These are phyloP conservation scores for Calameuta idolon DNA, from an alignment of 2,888 invertebrate genomes.

Conservation along the genomic window DNA sequence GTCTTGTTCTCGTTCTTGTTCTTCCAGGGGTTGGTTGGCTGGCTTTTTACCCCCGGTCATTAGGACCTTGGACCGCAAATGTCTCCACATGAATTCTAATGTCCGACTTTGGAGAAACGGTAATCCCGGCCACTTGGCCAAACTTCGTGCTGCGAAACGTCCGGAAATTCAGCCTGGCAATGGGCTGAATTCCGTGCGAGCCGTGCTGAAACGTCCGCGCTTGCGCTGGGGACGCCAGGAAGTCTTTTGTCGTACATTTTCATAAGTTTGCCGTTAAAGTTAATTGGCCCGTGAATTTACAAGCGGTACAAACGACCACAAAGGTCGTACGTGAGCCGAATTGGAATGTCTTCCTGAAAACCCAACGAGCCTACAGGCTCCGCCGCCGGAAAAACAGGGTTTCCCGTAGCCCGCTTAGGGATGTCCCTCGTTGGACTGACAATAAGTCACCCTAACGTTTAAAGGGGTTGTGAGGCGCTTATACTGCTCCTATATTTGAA, in stretches of 20 bases:
- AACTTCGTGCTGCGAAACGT: conserved; percentile 28
- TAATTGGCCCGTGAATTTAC: conserved; percentile 39
- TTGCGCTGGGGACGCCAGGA: conserved; percentile 26
- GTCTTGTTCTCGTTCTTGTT: conserved; percentile 15
- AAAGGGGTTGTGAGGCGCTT: background rate
- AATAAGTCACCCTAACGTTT: background rate
- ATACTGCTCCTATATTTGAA: background rate
- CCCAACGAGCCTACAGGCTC: conserved; percentile 12
- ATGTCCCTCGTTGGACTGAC: background rate
- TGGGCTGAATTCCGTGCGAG: conserved; percentile 45
- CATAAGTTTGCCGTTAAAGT: conserved; percentile 49
- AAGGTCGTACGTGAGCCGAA: conserved; percentile 12
- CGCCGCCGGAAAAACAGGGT: background rate
- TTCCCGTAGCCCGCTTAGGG: background rate
- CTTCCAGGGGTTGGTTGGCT: conserved; percentile 18
- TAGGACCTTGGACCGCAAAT: conserved; percentile 64
- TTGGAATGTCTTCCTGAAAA: conserved; percentile 27
- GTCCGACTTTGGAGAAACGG: conserved; percentile 46
- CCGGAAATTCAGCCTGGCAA: conserved; percentile 34
- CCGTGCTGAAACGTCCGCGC: conserved; percentile 26
- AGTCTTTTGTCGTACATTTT: conserved; percentile 55
- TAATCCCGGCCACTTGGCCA: conserved; percentile 56
- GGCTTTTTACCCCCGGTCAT: conserved; percentile 63
- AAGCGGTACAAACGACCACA: conserved; percentile 18
- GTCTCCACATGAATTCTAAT: conserved; percentile 67